phyloP scores from a whole-genome alignment of 2,888 invertebrate species.

The Zaprionus bogoriensis region DNA sequence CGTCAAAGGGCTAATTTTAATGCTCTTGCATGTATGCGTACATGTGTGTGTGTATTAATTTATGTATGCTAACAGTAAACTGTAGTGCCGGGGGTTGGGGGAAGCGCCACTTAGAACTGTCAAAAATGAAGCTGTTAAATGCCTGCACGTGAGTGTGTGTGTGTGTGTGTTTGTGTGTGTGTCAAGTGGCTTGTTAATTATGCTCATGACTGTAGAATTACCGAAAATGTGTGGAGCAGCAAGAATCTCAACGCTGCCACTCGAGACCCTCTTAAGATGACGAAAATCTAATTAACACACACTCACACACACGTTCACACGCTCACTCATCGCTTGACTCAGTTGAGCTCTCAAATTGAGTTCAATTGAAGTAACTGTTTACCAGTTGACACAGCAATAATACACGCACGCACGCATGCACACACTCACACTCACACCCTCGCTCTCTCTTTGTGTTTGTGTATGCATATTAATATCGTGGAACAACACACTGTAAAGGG shows the following conservation, averaged over 20 bases:
- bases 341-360: slow-evolving; percentile 57
- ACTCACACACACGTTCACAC: slow-evolving; percentile 2
- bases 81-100: slow-evolving; percentile 11
- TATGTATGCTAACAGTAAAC: slow-evolving; percentile 45
- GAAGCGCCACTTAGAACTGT: slow-evolving; percentile 62
- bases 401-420: slow-evolving; percentile 8
- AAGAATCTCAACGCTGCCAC: slow-evolving; percentile 57
- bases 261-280: slow-evolving; percentile 46
- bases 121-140: slow-evolving; percentile 49
- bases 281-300: slow-evolving; percentile 59
- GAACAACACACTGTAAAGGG: slow-evolving; percentile 17
- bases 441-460: background rate
- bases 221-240: slow-evolving; percentile 42
- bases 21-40: background rate
- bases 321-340: slow-evolving; percentile 3
- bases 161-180: slow-evolving; percentile 18
- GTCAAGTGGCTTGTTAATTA: slow-evolving; percentile 78
- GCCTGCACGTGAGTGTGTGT: slow-evolving; percentile 2
- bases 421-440: background rate
- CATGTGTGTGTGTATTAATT: slow-evolving; percentile 19
- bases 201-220: slow-evolving; percentile 53
- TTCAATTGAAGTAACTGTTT: slow-evolving; percentile 68
- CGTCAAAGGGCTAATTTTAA: slow-evolving; percentile 23
- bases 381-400: slow-evolving; percentile 34
- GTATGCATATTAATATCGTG: slow-evolving; percentile 3